phyloP scores from a whole-genome alignment of 2,888 invertebrate species.

The Drosophila leonis region DNA sequence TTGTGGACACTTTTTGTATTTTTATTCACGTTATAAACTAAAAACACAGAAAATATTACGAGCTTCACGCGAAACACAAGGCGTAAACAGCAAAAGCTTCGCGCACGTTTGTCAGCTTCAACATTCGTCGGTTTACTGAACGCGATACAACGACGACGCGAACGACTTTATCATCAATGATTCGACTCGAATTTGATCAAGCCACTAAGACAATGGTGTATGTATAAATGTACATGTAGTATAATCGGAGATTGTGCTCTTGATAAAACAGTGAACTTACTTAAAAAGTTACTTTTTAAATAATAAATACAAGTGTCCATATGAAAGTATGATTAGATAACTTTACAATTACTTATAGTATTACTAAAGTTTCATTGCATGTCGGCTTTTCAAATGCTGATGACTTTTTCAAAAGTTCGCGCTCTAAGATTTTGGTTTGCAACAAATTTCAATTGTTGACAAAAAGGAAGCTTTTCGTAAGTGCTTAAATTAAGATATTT shows the following conservation, averaged over 20 bases:
- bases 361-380: background rate
- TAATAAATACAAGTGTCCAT: background rate
- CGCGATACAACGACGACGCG: slow-evolving; percentile 46
- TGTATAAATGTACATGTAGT: slow-evolving; percentile 2
- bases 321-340: slow-evolving; percentile 5
- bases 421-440: background rate
- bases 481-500: background rate
- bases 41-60: slow-evolving; percentile 17
- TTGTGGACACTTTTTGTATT: slow-evolving; percentile 6
- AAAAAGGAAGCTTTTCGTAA: background rate
- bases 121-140: slow-evolving; percentile 81
- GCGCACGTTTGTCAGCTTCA: slow-evolving; percentile 75
- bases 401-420: background rate
- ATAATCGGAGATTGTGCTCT: slow-evolving; percentile 13
- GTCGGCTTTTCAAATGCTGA: background rate
- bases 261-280: slow-evolving; percentile 12
- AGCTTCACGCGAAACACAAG: slow-evolving; percentile 16
- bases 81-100: slow-evolving; percentile 39
- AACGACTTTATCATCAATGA: slow-evolving; percentile 49
- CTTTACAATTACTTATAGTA: background rate
- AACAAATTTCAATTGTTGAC: background rate
- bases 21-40: slow-evolving; percentile 8
- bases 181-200: slow-evolving; percentile 29
- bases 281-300: background rate
- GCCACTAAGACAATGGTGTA: slow-evolving; percentile 21